phyloP scores from a whole-genome alignment of 2,797 vertebrate genomes.

The Channallabes apus region DNA sequence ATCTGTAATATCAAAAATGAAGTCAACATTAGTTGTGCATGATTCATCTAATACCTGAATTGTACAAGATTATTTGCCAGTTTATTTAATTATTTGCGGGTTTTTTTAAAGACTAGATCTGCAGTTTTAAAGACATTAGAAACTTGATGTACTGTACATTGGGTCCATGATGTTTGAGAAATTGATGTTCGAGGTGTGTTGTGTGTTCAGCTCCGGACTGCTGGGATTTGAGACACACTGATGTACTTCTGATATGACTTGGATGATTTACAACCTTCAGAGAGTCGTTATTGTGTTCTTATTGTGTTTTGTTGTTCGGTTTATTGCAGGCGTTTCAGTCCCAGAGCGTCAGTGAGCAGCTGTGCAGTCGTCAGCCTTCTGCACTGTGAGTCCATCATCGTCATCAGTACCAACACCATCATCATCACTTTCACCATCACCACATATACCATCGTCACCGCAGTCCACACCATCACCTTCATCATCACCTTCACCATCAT shows the following conservation, averaged over 20 bases:
- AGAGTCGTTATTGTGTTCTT: background rate
- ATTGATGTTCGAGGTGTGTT: background rate
- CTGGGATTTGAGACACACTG: background rate
- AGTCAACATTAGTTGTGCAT: background rate
- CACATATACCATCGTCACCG: too few relatives aligned
- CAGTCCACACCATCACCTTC: too few relatives aligned
- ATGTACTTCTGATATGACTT: background rate
- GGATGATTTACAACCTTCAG: background rate
- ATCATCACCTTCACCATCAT: too few relatives aligned
- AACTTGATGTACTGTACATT: background rate
- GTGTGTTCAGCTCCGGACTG: background rate
- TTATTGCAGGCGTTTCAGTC: conserved; percentile 42
- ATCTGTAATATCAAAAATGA: background rate
- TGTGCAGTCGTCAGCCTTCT: conserved; percentile 32
- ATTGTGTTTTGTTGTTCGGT: background rate
- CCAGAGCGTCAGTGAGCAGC: conserved; percentile 25
- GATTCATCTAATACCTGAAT: background rate
- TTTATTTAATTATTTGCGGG: background rate
- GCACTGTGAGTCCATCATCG: conserved; percentile 42
- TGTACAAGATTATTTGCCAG: background rate
- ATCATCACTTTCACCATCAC: too few relatives aligned
- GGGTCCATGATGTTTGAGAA: background rate
- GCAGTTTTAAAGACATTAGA: background rate
- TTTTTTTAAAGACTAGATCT: background rate
- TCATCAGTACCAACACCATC: background rate